Evolutionary conservation across 1,140 invertebrate species (phyloP).

Genomic region (Trigoniulus corallinus): DNA sequence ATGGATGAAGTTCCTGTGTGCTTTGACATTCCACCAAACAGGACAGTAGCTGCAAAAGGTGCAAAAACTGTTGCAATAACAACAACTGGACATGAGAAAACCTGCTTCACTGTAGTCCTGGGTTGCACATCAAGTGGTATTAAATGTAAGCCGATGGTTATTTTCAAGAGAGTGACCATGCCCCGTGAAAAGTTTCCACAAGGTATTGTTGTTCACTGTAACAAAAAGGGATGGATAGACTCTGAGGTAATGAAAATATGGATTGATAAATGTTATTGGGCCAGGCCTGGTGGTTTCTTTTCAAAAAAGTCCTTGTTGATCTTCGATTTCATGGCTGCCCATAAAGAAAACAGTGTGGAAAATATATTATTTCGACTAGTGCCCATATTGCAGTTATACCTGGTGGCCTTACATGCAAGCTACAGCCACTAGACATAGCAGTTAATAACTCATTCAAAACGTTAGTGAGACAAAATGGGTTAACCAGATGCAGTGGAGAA

Average conservation of each 20-base stretch:
- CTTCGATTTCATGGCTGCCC: background rate
- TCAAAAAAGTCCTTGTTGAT: background rate
- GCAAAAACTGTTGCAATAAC: slow-evolving; percentile 10
- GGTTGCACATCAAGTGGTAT: slow-evolving; percentile 6
- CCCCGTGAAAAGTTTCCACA: background rate
- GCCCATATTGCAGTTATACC: background rate
- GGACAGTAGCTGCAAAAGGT: slow-evolving; percentile 13
- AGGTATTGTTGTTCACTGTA: background rate
- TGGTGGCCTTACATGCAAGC: background rate
- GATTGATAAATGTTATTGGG: background rate
- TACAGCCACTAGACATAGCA: background rate
- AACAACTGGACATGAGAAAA: slow-evolving; percentile 12
- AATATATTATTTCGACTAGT: background rate
- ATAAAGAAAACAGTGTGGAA: background rate
- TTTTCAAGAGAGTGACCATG: background rate
- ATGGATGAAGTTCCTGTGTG: slow-evolving; percentile 16
- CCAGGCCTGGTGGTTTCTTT: background rate
- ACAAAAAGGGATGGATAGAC: background rate
- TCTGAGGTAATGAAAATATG: background rate
- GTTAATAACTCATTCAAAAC: background rate
- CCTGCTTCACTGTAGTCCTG: slow-evolving; percentile 10
- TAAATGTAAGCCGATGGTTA: background rate
- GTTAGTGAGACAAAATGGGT: background rate
- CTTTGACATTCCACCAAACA: slow-evolving; percentile 12
- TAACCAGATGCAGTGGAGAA: background rate